These are phyloP conservation scores for Taenioides sp. DNA, from an alignment of 2,797 vertebrate species.

Conservation along the genomic window DNA sequence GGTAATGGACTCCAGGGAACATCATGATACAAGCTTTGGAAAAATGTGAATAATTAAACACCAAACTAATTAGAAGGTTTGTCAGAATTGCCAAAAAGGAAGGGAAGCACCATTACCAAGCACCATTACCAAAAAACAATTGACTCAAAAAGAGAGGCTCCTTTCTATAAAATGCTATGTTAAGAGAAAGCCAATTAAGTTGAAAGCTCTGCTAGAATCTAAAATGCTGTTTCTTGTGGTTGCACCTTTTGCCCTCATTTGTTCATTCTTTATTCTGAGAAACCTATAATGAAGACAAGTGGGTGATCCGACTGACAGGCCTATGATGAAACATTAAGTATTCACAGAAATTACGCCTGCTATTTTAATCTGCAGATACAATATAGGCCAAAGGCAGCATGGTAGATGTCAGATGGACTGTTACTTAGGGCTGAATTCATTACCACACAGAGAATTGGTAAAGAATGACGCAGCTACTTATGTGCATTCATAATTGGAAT, in stretches of 20 bases:
- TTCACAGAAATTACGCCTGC: not conserved
- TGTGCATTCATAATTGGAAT: not conserved
- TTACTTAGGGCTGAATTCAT: not conserved
- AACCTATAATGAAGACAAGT: not conserved
- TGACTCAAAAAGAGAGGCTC: not conserved
- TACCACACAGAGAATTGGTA: not conserved
- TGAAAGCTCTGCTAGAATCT: conserved; percentile 4
- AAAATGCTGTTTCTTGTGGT: conserved; percentile 4
- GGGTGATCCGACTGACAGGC: not conserved
- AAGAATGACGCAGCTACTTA: too few relatives aligned
- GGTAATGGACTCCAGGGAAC: not conserved
- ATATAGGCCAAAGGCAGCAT: not conserved
- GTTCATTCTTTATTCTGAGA: conserved; percentile 1
- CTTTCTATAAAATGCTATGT: not conserved
- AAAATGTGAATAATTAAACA: not conserved
- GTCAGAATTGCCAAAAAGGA: not conserved
- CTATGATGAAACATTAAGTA: conserved; percentile 5
- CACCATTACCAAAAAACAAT: not conserved
- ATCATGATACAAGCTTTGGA: not conserved
- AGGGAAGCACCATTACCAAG: not conserved
- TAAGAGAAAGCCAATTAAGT: not conserved
- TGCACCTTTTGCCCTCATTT: not conserved
- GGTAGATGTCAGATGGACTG: not conserved
- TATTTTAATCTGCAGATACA: not conserved
- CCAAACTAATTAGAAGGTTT: not conserved